These are phyloP conservation scores for Accipiter cooperii DNA, from an alignment of 2,113 vertebrate species.

Conservation along the genomic window DNA sequence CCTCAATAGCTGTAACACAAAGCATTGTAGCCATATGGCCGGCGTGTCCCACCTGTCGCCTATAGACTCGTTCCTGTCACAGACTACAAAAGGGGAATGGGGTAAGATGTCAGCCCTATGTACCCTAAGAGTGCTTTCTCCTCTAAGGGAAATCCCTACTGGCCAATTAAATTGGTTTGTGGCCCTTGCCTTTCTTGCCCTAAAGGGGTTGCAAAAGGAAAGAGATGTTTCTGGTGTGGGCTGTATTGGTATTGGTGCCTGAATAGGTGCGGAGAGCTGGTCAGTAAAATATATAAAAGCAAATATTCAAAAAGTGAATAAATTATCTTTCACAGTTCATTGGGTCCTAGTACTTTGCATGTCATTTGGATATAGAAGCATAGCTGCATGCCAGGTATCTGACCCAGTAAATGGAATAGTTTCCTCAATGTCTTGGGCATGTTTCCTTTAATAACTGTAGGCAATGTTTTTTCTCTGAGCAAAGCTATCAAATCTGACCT, in stretches of 20 bases:
- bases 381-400: neutral
- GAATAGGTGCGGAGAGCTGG: neutral
- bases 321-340: neutral
- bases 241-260: neutral
- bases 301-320: neutral
- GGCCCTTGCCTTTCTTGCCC: neutral
- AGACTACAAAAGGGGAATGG: neutral
- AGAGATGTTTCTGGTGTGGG: neutral
- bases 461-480: neutral
- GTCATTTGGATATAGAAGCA: neutral
- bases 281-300: neutral
- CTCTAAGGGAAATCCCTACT: neutral
- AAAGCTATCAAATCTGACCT: neutral
- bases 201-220: neutral
- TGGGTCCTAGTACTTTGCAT: neutral
- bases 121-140: neutral
- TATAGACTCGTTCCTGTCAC: neutral
- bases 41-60: neutral
- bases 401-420: neutral
- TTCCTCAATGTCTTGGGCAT: neutral
- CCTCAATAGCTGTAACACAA: neutral
- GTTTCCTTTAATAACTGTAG: neutral
- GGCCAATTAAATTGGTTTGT: neutral
- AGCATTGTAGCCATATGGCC: neutral
- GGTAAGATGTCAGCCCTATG: neutral